A percentile compares a stretch with the other conserved stretches of the same genome.
These are phyloP conservation scores for Darevskia nairensis DNA, from an alignment of 2,797 vertebrate species.

Conservation along the genomic window DNA sequence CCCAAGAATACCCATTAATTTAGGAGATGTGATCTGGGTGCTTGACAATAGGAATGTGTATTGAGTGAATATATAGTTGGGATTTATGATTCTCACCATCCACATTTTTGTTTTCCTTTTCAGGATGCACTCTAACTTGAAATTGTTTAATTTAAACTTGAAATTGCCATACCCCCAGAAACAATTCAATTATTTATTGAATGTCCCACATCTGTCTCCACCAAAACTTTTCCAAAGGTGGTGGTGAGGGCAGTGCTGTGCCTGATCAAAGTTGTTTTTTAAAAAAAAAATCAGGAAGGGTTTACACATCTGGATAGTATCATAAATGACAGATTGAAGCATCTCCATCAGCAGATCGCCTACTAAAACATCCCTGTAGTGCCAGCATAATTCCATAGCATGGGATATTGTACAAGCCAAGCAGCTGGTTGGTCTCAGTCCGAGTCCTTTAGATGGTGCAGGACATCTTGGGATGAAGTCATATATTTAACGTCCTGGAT, in stretches of 20 bases:
- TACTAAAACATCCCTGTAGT: neutral
- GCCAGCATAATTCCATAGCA: neutral
- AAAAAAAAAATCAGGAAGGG: no score
- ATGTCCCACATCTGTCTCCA: neutral
- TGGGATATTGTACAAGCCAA: neutral
- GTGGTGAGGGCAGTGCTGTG: neutral
- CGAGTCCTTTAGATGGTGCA: neutral
- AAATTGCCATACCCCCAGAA: neutral
- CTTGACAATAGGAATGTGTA: neutral
- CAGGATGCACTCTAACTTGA: no score
- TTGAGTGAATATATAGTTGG: neutral
- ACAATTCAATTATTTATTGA: neutral
- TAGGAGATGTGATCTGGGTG: neutral
- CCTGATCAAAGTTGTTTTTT: neutral
- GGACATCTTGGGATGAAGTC: neutral
- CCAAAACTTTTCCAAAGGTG: neutral
- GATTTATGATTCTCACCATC: no score
- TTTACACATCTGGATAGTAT: neutral
- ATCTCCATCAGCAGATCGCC: neutral
- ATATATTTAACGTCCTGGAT: neutral
- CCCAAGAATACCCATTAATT: no score
- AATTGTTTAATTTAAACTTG: no score
- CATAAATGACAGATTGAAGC: constrained; percentile 2
- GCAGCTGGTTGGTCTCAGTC: neutral
- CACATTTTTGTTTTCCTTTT: no score